Evolutionary conservation across 2,888 invertebrate species (phyloP), one percentile per base, ranked within the genome.

Genomic region (Agelastica alni): DNA sequence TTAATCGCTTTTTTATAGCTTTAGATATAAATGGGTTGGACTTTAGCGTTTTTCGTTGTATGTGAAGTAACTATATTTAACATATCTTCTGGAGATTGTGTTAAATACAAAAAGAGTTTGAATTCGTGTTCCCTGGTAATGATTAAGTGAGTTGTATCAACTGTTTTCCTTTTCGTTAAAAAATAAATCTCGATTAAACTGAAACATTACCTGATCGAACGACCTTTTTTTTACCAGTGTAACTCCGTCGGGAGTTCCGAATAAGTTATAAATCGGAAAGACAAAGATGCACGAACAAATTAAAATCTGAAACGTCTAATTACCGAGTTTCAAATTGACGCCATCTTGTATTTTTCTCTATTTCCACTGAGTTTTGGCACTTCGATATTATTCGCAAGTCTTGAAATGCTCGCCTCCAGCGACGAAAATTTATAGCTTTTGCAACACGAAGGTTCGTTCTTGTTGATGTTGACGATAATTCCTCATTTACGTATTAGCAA

Each of bases 281-380:
- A 72, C 67, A 68, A 68, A 68, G 71, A 70, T 64, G 60, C 66
- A 62, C 54, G 65, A 61, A 64, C 62, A 67, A 71, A 71, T 71
- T 70, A 71, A 72, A 72, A 72, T 70, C 67, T 63, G 70, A 71
- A 71, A 71, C 69, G 69, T 70, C 71, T 71, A 71, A 72, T 72
- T 70, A 71, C 65, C 57, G 63, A 69, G 70, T 69, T 70, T 61
- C 63, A 66, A 65, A 68, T 68, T 63, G 70, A 65, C 70, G 72
- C 70, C 70, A 70, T 70, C 69, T 70, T 71, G 70, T 62, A 67
- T 64, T 70, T 70, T 70, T 69, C 69, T 67, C 67, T 67, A 61
- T 47, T 58, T 60, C 58, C 53, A 57, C 51, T 51, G 45, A 53
- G 58, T 57, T 57, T 55, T 52, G 57, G 52, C 60, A 55, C 55